These are phyloP conservation scores for Pelosia muscerda DNA, from an alignment of 2,888 invertebrate genomes.

Conservation along the genomic window DNA sequence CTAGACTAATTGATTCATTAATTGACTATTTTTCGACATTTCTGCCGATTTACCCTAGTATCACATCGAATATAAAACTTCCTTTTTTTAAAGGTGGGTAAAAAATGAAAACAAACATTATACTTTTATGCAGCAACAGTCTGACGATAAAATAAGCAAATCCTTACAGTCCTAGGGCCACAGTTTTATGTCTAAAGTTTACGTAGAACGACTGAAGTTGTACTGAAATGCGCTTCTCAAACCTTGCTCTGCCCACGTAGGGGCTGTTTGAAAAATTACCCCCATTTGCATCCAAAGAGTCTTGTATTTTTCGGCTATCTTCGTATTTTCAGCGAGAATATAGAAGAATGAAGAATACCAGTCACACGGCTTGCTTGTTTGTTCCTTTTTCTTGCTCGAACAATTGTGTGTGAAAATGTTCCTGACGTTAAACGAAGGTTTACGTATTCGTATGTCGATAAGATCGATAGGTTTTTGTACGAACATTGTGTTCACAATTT, in stretches of 20 bases:
- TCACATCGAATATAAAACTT: too few relatives aligned
- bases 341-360: background rate
- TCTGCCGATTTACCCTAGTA: too few relatives aligned
- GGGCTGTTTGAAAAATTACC: constrained; percentile 47
- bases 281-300: constrained; percentile 51
- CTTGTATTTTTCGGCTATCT: constrained; percentile 11
- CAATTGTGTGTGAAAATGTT: background rate
- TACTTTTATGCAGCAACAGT: constrained; percentile 11
- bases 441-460: background rate
- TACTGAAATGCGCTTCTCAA: constrained; percentile 34
- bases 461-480: constrained; percentile 9
- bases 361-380: background rate
- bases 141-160: constrained; percentile 38
- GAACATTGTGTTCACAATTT: constrained; percentile 18
- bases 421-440: background rate
- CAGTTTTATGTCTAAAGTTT: constrained; percentile 64
- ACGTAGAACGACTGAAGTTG: constrained; percentile 57
- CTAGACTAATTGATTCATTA: too few relatives aligned
- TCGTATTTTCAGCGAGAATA: background rate
- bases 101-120: constrained; percentile 8
- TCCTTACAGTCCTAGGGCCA: constrained; percentile 50
- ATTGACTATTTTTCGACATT: too few relatives aligned
- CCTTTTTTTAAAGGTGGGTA: too few relatives aligned
- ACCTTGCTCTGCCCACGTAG: constrained; percentile 47
- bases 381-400: too few relatives aligned